These are phyloP conservation scores for Adelges cooleyi DNA, from an alignment of 1,140 invertebrate genomes.

Conservation along the genomic window DNA sequence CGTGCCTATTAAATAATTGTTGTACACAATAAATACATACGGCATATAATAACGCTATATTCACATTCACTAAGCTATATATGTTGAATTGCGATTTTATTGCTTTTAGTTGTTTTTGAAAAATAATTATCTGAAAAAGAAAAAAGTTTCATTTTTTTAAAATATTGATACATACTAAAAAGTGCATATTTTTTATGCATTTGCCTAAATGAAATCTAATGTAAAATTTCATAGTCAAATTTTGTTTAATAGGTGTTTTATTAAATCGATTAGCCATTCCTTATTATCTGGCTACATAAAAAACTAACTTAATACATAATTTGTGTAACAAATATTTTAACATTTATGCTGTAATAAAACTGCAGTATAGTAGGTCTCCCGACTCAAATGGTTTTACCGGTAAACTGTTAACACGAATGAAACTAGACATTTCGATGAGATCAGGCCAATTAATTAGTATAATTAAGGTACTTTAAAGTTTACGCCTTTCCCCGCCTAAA, in stretches of 20 bases:
- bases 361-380: too few species aligned
- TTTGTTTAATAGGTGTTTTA: not conserved
- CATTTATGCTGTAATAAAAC: too few species aligned
- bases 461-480: not conserved
- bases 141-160: too few species aligned
- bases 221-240: not conserved
- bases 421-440: too few species aligned
- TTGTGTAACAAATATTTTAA: too few species aligned
- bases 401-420: too few species aligned
- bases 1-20: not conserved
- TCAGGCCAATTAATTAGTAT: not conserved
- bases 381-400: too few species aligned
- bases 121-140: slow-evolving; percentile 4
- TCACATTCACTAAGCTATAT: not conserved
- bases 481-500: too few species aligned
- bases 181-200: not conserved
- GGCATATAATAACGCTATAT: slow-evolving; percentile 1
- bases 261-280: not conserved
- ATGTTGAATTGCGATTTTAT: slow-evolving; percentile 2
- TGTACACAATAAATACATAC: not conserved
- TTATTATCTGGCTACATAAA: not conserved
- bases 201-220: not conserved
- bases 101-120: slow-evolving; percentile 5
- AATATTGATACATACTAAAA: not conserved
- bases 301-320: not conserved